Conservation (phyloP, 2,797 vertebrate genomes). For the Falco peregrinus region DNA sequence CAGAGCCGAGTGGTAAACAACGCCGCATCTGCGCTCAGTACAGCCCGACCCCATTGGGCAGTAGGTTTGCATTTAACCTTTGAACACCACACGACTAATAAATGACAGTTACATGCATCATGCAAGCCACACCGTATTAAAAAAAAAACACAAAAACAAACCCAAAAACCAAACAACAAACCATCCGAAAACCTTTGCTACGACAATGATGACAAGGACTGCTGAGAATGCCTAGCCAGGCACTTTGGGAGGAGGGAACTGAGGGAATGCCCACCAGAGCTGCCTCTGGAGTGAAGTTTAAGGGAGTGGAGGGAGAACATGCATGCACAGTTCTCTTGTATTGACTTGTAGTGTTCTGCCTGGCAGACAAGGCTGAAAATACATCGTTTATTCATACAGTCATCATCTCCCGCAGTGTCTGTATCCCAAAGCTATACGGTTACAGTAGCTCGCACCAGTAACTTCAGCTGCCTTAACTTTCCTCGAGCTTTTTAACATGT, state of each 20-base stretch:
- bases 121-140: neutral
- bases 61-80: neutral
- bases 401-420: neutral
- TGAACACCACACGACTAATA: neutral
- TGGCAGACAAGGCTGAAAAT: neutral
- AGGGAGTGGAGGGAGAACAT: neutral
- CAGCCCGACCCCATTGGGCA: rapidly evolving
- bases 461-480: neutral
- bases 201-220: rapidly evolving
- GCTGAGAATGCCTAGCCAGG: neutral
- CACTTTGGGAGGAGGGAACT: neutral
- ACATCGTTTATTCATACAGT: neutral
- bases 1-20: neutral
- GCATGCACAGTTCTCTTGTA: neutral
- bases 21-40: rapidly evolving
- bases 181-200: neutral
- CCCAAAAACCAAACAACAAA: neutral
- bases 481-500: neutral
- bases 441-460: neutral
- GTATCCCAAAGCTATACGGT: neutral
- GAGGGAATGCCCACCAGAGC: neutral
- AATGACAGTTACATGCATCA: neutral
- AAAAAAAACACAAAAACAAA: neutral
- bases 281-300: neutral
- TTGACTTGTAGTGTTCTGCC: neutral